Evolutionary conservation across 1,140 invertebrate genomes (phyloP).

Genomic region (Patella vulgata): DNA sequence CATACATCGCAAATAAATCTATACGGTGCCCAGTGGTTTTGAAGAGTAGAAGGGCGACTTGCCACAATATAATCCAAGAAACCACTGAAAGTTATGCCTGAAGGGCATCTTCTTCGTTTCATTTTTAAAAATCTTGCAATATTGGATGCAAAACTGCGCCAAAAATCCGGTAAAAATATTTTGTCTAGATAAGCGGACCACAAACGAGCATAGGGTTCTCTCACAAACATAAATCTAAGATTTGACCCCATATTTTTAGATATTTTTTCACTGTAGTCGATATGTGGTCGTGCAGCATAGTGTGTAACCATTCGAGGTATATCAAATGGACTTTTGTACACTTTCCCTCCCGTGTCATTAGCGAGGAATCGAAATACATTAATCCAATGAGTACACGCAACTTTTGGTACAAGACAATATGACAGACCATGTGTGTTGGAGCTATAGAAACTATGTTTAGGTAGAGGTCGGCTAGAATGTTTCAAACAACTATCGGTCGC

Average conservation of each 20-base stretch:
- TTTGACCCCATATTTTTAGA: too few relatives aligned
- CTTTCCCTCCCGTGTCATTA: conserved; percentile 7
- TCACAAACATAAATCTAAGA: conserved; percentile 27
- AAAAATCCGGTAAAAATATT: conserved; percentile 32
- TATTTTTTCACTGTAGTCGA: background rate
- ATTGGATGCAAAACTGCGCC: conserved; percentile 5
- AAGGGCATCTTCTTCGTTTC: background rate
- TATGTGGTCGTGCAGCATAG: background rate
- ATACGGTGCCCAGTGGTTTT: conserved; percentile 16
- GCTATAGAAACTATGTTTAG: too few relatives aligned
- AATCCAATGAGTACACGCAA: conserved; percentile 20
- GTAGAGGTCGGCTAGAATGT: too few relatives aligned
- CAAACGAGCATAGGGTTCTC: conserved; percentile 30
- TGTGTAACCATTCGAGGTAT: conserved; percentile 5
- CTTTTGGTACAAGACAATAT: conserved; percentile 20
- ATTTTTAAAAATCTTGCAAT: background rate
- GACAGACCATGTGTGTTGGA: background rate
- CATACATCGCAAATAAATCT: conserved; percentile 11
- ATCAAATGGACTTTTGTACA: background rate
- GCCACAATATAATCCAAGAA: conserved; percentile 3
- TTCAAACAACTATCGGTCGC: too few relatives aligned
- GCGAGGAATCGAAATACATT: conserved; percentile 10
- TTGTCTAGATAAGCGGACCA: conserved; percentile 40
- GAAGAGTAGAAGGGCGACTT: background rate
- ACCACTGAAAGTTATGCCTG: conserved; percentile 16